Conservation (phyloP, 2,888 invertebrate genomes). For the Tiphia femorata region DNA sequence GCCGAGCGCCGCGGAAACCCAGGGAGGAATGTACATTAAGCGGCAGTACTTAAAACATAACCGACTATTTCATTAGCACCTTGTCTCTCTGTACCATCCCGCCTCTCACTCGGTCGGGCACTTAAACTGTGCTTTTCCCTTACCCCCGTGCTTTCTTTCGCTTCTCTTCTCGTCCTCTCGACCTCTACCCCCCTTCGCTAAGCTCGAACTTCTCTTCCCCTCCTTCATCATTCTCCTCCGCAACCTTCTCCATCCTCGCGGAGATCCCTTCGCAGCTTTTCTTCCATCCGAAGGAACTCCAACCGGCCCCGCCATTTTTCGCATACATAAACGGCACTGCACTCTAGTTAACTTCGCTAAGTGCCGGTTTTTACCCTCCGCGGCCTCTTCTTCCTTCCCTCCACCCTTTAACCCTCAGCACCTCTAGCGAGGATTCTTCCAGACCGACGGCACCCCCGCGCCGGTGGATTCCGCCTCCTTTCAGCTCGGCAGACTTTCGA, state of each 20-base stretch:
- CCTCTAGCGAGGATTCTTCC: no score
- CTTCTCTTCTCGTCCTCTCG: background rate
- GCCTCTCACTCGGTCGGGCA: conserved; percentile 31
- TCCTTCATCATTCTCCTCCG: conserved; percentile 8
- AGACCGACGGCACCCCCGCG: no score
- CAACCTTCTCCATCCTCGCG: conserved; percentile 10
- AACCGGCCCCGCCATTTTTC: conserved; percentile 31
- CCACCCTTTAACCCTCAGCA: no score
- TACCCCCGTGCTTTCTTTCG: background rate
- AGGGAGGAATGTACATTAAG: conserved; percentile 43
- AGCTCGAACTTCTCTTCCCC: background rate
- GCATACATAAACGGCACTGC: conserved; percentile 46
- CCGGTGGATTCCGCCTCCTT: conserved; percentile 1
- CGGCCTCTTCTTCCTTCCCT: background rate
- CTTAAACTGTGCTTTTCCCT: conserved; percentile 43
- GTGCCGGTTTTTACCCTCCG: conserved; percentile 36
- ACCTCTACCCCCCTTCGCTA: conserved; percentile 13
- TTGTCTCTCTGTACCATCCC: conserved; percentile 37
- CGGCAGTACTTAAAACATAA: conserved; percentile 51
- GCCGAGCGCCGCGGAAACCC: conserved; percentile 34
- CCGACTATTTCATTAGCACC: conserved; percentile 56
- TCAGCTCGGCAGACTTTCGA: conserved; percentile 1
- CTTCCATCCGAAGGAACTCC: conserved; percentile 4
- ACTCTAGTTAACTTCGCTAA: conserved; percentile 45
- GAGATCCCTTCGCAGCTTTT: conserved; percentile 9